phyloP scores from a whole-genome alignment of 2,888 invertebrate species.

The Allolobophora icterica region DNA sequence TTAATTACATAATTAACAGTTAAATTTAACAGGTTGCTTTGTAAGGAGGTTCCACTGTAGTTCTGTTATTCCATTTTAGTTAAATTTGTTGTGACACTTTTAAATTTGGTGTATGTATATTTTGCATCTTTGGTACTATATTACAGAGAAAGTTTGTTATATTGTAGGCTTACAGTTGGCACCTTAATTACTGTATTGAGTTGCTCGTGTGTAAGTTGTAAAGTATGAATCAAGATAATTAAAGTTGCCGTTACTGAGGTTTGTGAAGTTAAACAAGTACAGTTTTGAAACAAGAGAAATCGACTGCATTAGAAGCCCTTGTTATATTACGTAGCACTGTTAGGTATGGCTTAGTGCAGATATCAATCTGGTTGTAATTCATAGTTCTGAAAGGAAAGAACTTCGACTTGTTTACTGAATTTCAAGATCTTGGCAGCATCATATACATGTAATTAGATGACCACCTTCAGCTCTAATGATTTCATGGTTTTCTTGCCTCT shows the following conservation, averaged over 20 bases:
- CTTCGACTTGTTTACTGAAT: neutral
- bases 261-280: slow-evolving; percentile 9
- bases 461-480: neutral
- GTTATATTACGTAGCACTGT: neutral
- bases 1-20: neutral
- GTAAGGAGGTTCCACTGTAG: too few relatives aligned
- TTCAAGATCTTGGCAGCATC: neutral
- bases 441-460: too few relatives aligned
- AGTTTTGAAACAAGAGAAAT: neutral
- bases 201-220: neutral
- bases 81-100: neutral
- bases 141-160: too few relatives aligned
- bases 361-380: neutral
- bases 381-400: neutral
- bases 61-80: neutral
- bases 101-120: neutral
- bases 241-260: neutral
- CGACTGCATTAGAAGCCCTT: neutral
- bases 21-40: neutral
- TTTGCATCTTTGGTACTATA: neutral
- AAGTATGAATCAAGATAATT: too few relatives aligned
- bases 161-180: neutral
- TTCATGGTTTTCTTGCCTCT: neutral
- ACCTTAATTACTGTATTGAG: neutral
- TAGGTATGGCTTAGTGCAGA: neutral